Conservation (phyloP, 1,140 invertebrate genomes). For the Drosophila quadrilineata region DNA sequence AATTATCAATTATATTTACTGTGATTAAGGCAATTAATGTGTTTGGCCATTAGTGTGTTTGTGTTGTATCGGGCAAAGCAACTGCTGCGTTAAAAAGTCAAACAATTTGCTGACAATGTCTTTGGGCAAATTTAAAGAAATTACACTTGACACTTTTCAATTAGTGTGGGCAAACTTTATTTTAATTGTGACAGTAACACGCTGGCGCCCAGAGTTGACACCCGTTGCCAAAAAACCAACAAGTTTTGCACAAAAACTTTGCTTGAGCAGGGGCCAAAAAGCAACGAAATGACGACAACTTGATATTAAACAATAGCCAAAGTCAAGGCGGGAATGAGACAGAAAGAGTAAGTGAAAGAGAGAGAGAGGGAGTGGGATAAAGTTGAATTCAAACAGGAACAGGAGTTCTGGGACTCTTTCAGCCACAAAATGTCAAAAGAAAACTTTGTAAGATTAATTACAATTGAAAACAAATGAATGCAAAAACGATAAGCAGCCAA, state of each 20-base stretch:
- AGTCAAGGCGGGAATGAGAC: background rate
- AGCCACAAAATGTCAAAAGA: conserved; percentile 77
- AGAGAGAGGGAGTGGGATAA: background rate
- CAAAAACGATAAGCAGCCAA: conserved; percentile 79
- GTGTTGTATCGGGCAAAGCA: conserved; percentile 3
- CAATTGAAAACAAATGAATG: conserved; percentile 80
- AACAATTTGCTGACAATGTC: conserved; percentile 37
- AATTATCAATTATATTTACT: too few relatives aligned
- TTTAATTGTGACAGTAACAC: conserved; percentile 80
- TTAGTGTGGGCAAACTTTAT: conserved; percentile 70
- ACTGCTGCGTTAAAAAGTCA: conserved; percentile 45
- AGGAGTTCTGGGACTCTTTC: conserved; percentile 14
- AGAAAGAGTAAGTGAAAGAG: background rate
- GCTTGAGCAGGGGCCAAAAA: too few relatives aligned
- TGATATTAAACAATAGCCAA: conserved; percentile 28
- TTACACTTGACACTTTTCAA: conserved; percentile 78
- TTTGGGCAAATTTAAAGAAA: conserved; percentile 64
- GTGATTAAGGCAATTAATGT: conserved; percentile 44
- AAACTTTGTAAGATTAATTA: conserved; percentile 78
- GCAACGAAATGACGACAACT: conserved; percentile 39
- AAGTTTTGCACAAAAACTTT: conserved; percentile 39
- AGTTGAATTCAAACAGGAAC: conserved; percentile 30
- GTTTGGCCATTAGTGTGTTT: conserved; percentile 31
- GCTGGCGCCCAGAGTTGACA: conserved; percentile 47
- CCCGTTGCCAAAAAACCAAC: conserved; percentile 27